phyloP scores from a whole-genome alignment of 2,797 vertebrate genomes.

The Tapera naevia region DNA sequence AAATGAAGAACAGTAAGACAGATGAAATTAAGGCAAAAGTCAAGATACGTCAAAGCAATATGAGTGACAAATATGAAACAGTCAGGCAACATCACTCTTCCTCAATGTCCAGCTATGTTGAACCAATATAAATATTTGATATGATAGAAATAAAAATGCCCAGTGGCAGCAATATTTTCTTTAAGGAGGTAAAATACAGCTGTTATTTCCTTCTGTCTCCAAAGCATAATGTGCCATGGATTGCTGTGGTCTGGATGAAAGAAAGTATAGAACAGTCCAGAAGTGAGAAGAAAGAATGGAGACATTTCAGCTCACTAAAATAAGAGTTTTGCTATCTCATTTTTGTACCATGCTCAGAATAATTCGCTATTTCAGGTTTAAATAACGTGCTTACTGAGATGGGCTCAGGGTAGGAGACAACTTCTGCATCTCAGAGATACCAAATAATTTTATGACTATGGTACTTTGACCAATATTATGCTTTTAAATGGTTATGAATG shows the following conservation, averaged over 20 bases:
- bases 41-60: slow-evolving; percentile 30
- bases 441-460: neutral
- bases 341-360: neutral
- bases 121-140: slow-evolving; percentile 25
- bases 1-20: neutral
- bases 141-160: neutral
- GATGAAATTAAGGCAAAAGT: slow-evolving; percentile 54
- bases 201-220: neutral
- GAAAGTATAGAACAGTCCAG: neutral
- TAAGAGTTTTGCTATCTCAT: neutral
- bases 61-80: slow-evolving; percentile 16
- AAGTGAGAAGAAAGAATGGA: neutral
- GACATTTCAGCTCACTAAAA: neutral
- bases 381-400: neutral
- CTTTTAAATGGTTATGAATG: neutral
- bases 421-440: neutral
- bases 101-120: neutral
- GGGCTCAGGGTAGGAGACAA: neutral
- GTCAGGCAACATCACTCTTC: slow-evolving; percentile 15
- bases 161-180: slow-evolving; percentile 15
- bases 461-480: neutral
- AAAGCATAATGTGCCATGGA: neutral
- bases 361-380: neutral
- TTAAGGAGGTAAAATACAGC: neutral
- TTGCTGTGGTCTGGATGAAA: neutral